Conservation (phyloP, 2,797 vertebrate genomes). For the Falco biarmicus region DNA sequence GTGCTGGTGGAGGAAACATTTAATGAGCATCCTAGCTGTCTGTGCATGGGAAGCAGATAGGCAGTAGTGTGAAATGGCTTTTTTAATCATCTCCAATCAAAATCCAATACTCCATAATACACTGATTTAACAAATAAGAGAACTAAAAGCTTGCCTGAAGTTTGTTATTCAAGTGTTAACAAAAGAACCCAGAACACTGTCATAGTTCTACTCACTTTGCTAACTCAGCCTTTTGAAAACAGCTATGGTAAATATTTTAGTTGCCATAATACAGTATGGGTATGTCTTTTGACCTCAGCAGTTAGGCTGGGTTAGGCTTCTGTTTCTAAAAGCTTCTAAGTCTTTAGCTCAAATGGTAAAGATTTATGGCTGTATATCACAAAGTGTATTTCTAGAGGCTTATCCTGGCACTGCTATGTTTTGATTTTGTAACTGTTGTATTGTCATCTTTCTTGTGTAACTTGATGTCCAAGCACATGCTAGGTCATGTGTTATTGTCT, state of each 20-base stretch:
- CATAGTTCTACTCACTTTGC: background rate
- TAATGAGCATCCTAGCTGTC: background rate
- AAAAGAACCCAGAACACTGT: background rate
- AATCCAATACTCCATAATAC: background rate
- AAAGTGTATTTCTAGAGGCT: conserved; percentile 5
- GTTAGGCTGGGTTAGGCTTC: background rate
- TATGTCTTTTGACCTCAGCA: background rate
- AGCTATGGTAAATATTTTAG: conserved; percentile 43
- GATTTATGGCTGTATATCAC: conserved; percentile 4
- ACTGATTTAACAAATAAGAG: background rate
- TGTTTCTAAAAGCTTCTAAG: background rate
- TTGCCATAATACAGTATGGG: conserved; percentile 26
- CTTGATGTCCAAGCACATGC: background rate
- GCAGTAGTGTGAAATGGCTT: background rate
- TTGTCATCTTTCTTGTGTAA: conserved; percentile 13
- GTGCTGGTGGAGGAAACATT: background rate
- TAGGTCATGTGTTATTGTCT: background rate
- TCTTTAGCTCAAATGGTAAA: background rate
- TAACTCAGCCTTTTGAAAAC: background rate
- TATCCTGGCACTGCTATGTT: background rate
- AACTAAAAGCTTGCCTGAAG: background rate
- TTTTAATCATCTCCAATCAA: background rate
- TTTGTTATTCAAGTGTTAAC: background rate
- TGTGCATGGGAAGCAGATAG: background rate
- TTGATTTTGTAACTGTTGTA: background rate